Conservation (phyloP, 2,797 vertebrate genomes). For the Sebastes oblongus region DNA sequence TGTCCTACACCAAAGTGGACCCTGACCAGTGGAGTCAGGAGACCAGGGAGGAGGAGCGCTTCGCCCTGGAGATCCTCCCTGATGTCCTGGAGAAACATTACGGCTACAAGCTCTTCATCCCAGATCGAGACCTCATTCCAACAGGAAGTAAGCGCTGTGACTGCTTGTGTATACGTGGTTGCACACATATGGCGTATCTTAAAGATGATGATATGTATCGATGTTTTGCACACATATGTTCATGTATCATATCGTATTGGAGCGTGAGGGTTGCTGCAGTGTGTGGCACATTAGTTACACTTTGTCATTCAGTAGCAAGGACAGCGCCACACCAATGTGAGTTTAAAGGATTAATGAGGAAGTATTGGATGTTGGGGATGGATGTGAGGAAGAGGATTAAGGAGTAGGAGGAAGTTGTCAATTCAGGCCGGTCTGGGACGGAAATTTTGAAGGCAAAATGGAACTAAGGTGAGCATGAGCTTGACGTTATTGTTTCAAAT, state of each 20-base stretch:
- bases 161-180: background rate
- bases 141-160: slow-evolving; percentile 89
- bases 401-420: background rate
- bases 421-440: background rate
- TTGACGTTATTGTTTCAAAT: background rate
- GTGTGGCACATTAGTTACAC: slow-evolving; percentile 17
- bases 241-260: background rate
- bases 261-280: background rate
- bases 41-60: slow-evolving; percentile 96
- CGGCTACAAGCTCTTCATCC: slow-evolving; percentile 98
- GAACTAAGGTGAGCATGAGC: background rate
- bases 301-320: background rate
- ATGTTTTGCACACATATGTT: background rate
- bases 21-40: slow-evolving; percentile 99
- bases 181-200: background rate
- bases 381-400: background rate
- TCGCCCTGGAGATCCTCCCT: slow-evolving; percentile 96
- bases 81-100: slow-evolving; percentile 99
- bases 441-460: background rate
- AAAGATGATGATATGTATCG: too few species aligned
- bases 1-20: slow-evolving; percentile 99
- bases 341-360: background rate
- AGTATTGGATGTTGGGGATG: background rate
- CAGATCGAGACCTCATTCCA: slow-evolving; percentile 97
- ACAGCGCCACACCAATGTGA: background rate